Base-by-base conservation (phyloP, 2,797 vertebrate species). In the Sebastes nivosus region DNA sequence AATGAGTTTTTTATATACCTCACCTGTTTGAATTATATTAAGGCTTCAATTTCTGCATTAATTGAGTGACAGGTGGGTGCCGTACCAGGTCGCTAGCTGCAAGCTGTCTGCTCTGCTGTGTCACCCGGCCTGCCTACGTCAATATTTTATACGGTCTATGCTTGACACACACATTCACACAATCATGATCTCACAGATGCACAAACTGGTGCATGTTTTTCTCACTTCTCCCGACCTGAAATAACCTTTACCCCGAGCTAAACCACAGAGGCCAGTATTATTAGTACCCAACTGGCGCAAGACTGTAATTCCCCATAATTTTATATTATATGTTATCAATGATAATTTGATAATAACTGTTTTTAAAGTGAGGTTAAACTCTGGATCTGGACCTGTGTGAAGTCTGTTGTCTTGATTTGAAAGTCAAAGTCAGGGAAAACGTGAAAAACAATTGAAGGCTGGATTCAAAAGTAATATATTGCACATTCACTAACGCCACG, bases 161-260 rank as follows among this genome's bases (percentile, higher is more conserved):
- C 42, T 46, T 46, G 16, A 24, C 1, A 36, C 25, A 42, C 68
- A 50, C 73, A 46, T 5, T 11, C 67, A 68, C 1, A 1, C 67
- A 27, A 36, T 74, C 18, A 24, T 38, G 29, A 73, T 25, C n/a
- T 58, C 2, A 16, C 58, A 65, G 13, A 69, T 5, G 8, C 57
- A 63, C 10, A 65, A 8, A 18, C 36, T 10, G 4, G 12, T 5
- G 20, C 42, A 52, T 27, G 8, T 57, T 71, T 22, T 22, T 77
- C 22, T 46, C 61, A 63, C 67, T 61, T 61, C 36, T 72, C 24
- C 13, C 42, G 27, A 25, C 25, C 34, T 38, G 9, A 71, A 67
- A 55, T 34, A 32, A 67, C 57, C n/a, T 38, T 12, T 14, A 73
- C 59, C 20, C 20, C 1, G 1, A 52, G 24, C 20, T 18, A 8